Evolutionary conservation across 2,888 invertebrate species (phyloP), one percentile per base, ranked within the genome.

Genomic region (Melinaea marsaeus): DNA sequence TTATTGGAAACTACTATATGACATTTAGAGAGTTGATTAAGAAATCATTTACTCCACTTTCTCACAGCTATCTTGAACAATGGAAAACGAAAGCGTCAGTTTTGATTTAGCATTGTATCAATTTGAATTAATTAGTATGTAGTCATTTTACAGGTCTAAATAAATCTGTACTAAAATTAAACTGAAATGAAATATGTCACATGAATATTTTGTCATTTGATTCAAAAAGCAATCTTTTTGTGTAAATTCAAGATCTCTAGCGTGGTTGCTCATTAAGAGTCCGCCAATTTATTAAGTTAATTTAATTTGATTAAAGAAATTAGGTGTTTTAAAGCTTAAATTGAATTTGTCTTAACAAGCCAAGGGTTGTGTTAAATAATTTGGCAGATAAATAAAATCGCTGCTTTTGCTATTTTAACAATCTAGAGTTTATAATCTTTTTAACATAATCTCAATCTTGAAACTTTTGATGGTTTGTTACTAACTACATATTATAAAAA

Each of bases 261-360:
- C 76, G 22, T 79, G 77, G 80, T 74, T 74, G 75, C 80, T 78
- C 83, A 80, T 78, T 79, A 78, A 79, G 80, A 78, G 71, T 77
- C 69, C 69, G 68, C 75, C 79, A 78, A 83, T 83, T 83, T 83
- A 79, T 82, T 84, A 78, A 79, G 79, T 79, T 78, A 69, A 61
- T 76, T 80, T 86, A 86, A 85, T 82, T 81, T 83, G 84, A 82
- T 86, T 87, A 83, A 85, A 80, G 77, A 81, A 86, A 83, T 87
- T 85, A 83, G 77, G 83, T 81, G 83, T 83, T 84, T 80, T 75
- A 77, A 83, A 81, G 72, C 71, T 51, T 69, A 66, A 73, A 78
- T 81, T 80, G 82, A 79, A 83, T 86, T 85, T 84, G 75, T 77
- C 77, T 81, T 80, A 79, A 80, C 79, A 82, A 84, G 61, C 51